Evolutionary conservation across 2,888 invertebrate species (phyloP), one percentile per base, ranked within the genome.

Genomic region (Drosophila histrio): DNA sequence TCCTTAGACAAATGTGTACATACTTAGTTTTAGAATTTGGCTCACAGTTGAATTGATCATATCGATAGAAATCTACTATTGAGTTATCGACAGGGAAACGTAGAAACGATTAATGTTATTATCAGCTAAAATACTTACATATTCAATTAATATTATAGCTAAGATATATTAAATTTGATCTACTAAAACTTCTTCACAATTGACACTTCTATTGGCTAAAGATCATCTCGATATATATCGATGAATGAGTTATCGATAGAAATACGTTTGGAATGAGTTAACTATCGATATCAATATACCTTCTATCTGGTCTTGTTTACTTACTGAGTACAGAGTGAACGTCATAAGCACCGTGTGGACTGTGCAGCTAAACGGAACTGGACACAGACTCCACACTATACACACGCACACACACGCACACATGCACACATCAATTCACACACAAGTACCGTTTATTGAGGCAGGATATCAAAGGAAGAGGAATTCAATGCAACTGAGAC

Each of bases 361-460:
- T 65, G 30, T 59, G 53, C 47, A 52, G 46, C 32, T 52, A 19
- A 59, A 52, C 63, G 64, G 44, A 59, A 64, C 53, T 52, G 44
- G 43, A 63, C 63, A 58, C 44, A 43, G n/a, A n/a, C n/a, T n/a
- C n/a, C 50, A 58, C 50, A 54, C n/a, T 2, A 17, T 26, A 44
- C 32, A 63, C 19, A 32, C 53, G 36, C 36, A 11, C 36, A 44
- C 26, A 34, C 15, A 44, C 44, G 24, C 17, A 50, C 24, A 41
- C 32, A 9, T 5, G 11, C 17, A 22, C 11, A 30, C 22, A 50
- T 28, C 11, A 53, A 53, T 41, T 46, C 54, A 56, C 24, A 46
- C 62, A 53, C 24, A 44, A 58, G 19, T 54, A 34, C n/a, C 57
- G 47, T 61, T 66, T 67, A 58, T 61, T 52, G 60, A 36, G 7